Base-by-base conservation (phyloP, 2,888 invertebrate genomes). In the Perithous albicinctus region DNA sequence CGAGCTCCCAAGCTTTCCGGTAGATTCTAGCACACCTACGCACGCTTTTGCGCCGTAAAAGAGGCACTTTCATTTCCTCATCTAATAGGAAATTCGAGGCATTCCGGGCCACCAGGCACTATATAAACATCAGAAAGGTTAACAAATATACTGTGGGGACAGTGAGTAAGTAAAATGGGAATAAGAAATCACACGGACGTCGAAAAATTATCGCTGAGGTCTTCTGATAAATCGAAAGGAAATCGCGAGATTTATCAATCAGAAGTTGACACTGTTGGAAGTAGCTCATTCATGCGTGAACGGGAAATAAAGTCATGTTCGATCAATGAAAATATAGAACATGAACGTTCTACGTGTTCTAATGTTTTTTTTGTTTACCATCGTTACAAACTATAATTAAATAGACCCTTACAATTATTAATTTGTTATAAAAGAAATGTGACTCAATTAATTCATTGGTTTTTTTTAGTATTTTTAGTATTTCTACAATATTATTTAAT, bases 41-140 rank as follows among this genome's bases (percentile, higher is more conserved):
- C 54, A 20, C 54, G 54, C 23, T 4, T 15, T 64, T 26, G 26
- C 32, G 48, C 38, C 38, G 26, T 12, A 38, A n/a, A 38, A n/a
- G n/a, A n/a, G n/a, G n/a, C 69, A 54, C 38, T 69, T 38, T 69
- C 35, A 54, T 54, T 72, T 72, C 12, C 35, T 35, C 23, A 15
- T 38, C 61, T 10, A 54, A 54, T 23, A 23, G 32, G 32, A 48
- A 18, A 70, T 2, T 43, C 26, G 32, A 29, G 46, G 18, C 72
- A 29, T 61, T 61, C 61, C n/a, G n/a, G 46, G 59, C 8, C 29
- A 35, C 18, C 46, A 26, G 26, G 66, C 38, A 64, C 59, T 78
- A 59, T 75, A 69, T 78, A 72, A 75, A 72, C 51, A 78, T 72
- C 59, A 41, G 29, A 56, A 29, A 63, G 32, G 61, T 51, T 35